Evolutionary conservation across 2,888 invertebrate genomes (phyloP), one percentile per base, ranked within the genome.

Genomic region (Chromoteleia sp.): DNA sequence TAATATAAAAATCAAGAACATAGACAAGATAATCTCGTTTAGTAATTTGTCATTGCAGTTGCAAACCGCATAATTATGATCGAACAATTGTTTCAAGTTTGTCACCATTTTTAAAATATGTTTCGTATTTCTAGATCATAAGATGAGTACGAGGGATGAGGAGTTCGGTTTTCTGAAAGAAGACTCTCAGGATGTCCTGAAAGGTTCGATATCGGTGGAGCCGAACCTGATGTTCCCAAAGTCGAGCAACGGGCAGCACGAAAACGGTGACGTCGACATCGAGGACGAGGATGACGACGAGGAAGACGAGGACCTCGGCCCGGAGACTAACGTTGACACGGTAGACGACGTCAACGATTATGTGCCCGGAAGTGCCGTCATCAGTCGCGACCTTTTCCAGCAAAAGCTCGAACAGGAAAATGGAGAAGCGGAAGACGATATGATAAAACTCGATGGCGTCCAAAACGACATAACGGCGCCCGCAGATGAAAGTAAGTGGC

Each of bases 241-340:
- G 14, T 59, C 82, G 33, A 84, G 74, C 54, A 91, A 91, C 39
- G 89, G 90, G 0, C 88, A 89, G 29, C 87, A 87, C 78, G 86
- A 87, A 15, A 88, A 88, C 59, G 87, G 88, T 7, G 89, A 89
- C 17, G 86, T 89, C 14, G 89, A 89, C 65, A 86, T 86, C n/a
- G 86, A 90, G 56, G 87, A 90, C 43, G 91, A 91, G 30, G 90
- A 88, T 17, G 86, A 87, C 39, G 85, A 88, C 17, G 87, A 88
- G 33, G 89, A 93, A 86, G 94, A 94, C 45, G 91, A 91, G 63
- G 94, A 96, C 91, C 93, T 95, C 83, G 96, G 96, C 1, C 96
- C 96, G 0, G 96, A 96, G 92, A 96, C 95, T 0, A 95, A 96
- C 83, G 95, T 96, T 7, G 96, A 96, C 90, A 93, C 94, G 21